Conservation (phyloP, 2,113 vertebrate genomes). For the Drymodes brunneopygia region DNA sequence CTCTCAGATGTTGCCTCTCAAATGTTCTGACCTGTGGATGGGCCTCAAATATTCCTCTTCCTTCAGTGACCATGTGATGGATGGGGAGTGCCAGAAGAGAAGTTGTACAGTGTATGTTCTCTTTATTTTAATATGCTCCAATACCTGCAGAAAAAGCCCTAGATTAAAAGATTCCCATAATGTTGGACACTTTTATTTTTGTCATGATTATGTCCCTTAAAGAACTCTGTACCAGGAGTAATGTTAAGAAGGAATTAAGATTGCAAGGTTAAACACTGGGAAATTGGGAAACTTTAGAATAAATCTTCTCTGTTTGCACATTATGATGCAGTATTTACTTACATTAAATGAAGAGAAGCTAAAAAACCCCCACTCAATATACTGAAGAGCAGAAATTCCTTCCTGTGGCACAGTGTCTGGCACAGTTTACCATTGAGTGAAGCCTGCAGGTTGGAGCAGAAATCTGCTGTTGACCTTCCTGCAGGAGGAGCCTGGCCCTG, state of each 20-base stretch:
- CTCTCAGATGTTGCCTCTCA: background rate
- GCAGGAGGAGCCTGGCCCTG: background rate
- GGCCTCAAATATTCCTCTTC: background rate
- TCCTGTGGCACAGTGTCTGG: fast-evolving
- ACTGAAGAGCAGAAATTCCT: background rate
- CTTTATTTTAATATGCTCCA: background rate
- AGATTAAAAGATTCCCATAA: background rate
- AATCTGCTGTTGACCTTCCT: background rate
- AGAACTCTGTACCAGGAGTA: background rate
- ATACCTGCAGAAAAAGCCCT: background rate
- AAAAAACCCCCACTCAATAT: background rate
- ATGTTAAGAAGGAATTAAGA: background rate
- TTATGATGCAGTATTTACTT: background rate
- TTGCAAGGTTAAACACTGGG: background rate
- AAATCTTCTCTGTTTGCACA: background rate
- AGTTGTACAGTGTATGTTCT: background rate
- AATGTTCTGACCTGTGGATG: conserved; percentile 18
- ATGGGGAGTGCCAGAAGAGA: background rate
- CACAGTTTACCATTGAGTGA: background rate
- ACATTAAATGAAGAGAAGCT: background rate
- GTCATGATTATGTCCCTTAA: background rate
- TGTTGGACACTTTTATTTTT: background rate
- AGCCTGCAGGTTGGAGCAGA: background rate
- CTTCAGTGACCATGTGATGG: background rate
- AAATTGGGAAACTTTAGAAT: background rate